Evolutionary conservation across 2,113 vertebrate species (phyloP), one percentile per base, ranked within the genome.

Genomic region (Diadophis punctatus): DNA sequence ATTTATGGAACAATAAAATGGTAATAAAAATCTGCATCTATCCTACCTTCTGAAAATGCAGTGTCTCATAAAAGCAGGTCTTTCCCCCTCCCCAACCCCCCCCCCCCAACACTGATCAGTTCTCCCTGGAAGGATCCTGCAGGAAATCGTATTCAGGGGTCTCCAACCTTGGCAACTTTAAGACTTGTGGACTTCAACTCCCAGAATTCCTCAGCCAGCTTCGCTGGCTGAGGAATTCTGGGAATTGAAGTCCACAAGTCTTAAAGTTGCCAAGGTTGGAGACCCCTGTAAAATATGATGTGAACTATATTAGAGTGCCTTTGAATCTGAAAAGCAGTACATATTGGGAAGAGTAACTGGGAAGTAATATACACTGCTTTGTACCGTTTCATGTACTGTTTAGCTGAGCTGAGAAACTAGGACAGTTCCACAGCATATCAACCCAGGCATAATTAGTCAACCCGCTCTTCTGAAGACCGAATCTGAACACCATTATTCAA

Each of bases 31-130:
- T 39, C n/a, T 20, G n/a, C 14, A 3, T 39, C 68, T 16, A 22
- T 39, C 68, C 68, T 80, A 80, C 34, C 18, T 39, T 3, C 7
- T 80, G 34, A 80, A 39, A 39, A 80, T 39, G n/a, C 68, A 80
- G 3, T 16, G n/a, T 8, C 68, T 34, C n/a, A 74, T 39, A 74
- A 74, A 74, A 74, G 16, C 12, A 34, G 68, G 68, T 39, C n/a
- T 74, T 39, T 34, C n/a, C 1, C n/a, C 14, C 12, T 0, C 2
- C 6, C 16, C n/a, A 48, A 48, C 8, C 1, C 9, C 1, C 3
- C 58, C 63, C 46, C 25, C 3, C 58, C 63, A n/a, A n/a, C n/a
- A 68, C 30, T 34, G n/a, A 74, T 74, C n/a, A 2, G n/a, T 74
- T 34, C 2, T 34, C 16, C 14, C 68, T 74, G n/a, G 68, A 20